Conservation (phyloP, 2,113 vertebrate species). For the Seriola dumerili region DNA sequence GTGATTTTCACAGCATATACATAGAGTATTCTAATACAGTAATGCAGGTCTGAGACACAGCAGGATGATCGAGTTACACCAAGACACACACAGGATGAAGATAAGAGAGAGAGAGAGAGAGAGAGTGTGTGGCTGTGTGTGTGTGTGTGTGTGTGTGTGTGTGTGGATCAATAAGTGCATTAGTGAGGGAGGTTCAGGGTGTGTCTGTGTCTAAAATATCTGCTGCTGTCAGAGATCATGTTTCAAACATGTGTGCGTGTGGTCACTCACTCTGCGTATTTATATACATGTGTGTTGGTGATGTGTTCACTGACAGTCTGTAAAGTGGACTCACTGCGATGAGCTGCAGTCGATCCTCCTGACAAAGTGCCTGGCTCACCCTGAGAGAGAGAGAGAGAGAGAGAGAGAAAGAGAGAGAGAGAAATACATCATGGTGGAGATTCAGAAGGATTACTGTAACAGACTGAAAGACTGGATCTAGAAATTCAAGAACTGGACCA, state of each 20-base stretch:
- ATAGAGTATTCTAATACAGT: background rate
- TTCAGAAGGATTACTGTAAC: too few species aligned
- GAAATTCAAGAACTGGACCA: too few species aligned
- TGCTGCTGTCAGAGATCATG: background rate
- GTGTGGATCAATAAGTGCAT: constrained; percentile 46
- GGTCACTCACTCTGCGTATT: background rate
- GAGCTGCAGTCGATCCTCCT: constrained; percentile 65
- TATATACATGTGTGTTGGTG: background rate
- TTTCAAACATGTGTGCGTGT: background rate
- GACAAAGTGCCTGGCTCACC: constrained; percentile 38
- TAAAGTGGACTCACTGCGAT: constrained; percentile 60
- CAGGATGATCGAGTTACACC: background rate
- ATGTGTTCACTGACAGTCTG: constrained; percentile 25
- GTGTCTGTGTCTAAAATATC: background rate
- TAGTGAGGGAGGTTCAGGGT: background rate
- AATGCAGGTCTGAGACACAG: background rate
- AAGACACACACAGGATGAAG: background rate
- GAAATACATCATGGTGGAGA: too few species aligned
- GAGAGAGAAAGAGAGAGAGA: background rate
- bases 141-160: background rate
- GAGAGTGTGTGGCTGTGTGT: background rate
- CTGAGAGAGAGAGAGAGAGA: constrained; percentile 23
- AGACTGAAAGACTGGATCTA: too few species aligned
- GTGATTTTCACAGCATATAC: background rate
- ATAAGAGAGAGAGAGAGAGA: too few species aligned